These are phyloP conservation scores for Masnerella sp. DNA, from an alignment of 2,888 invertebrate species.

Conservation along the genomic window DNA sequence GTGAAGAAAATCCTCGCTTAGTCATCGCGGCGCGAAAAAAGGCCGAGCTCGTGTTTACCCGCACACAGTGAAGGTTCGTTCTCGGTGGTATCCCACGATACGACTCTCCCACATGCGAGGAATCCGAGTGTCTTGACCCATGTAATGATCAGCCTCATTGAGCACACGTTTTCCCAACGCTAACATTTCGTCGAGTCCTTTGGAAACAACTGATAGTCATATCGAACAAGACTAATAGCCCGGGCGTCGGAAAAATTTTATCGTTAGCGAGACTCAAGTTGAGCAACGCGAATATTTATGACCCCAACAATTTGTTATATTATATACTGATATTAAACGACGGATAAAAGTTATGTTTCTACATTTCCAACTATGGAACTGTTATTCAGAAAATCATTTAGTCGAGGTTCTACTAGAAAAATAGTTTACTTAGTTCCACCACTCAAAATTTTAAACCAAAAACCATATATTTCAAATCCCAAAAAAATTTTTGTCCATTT, in stretches of 20 bases:
- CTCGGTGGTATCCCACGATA: constrained; percentile 40
- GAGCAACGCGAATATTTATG: constrained; percentile 29
- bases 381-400: no score
- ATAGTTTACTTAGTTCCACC: no score
- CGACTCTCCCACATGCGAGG: constrained; percentile 34
- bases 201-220: constrained; percentile 14
- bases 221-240: constrained; percentile 18
- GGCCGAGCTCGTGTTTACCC: background rate
- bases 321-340: constrained; percentile 25
- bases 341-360: no score
- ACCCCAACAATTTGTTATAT: constrained; percentile 22
- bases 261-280: no score
- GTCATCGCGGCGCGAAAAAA: constrained; percentile 17
- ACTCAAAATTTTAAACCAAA: no score
- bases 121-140: constrained; percentile 49
- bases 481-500: no score
- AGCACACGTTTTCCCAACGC: constrained; percentile 28
- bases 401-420: no score
- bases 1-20: constrained; percentile 31
- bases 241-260: constrained; percentile 5
- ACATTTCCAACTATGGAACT: no score
- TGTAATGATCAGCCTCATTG: constrained; percentile 40
- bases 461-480: no score
- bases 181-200: constrained; percentile 23
- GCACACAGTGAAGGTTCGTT: constrained; percentile 11